Percentiles rank a stretch among this genome's conserved stretches.
Evolutionary conservation across 2,113 vertebrate species (phyloP).

Genomic region (Gulo gulo): DNA sequence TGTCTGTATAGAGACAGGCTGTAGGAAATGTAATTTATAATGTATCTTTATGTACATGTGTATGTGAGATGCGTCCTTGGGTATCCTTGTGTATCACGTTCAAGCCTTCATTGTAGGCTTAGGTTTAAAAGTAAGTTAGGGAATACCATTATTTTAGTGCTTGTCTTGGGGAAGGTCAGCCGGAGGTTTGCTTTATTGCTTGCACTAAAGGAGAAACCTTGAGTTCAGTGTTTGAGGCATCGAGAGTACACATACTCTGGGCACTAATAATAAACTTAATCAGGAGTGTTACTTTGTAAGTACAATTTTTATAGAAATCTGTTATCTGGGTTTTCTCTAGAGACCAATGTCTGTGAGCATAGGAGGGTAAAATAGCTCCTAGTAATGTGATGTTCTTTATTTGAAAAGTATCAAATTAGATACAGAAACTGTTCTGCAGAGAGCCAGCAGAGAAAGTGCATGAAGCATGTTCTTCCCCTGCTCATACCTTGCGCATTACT

Average conservation of each 20-base stretch:
- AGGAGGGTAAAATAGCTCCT: conserved; percentile 34
- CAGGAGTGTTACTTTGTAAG: conserved; percentile 58
- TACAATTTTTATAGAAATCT: conserved; percentile 67
- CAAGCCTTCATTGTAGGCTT: conserved; percentile 30
- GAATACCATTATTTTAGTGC: conserved; percentile 59
- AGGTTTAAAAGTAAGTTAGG: conserved; percentile 65
- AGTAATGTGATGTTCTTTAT: conserved; percentile 34
- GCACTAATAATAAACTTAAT: conserved; percentile 54
- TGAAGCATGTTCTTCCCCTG: conserved; percentile 34
- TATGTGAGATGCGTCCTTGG: conserved; percentile 55
- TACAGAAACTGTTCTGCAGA: conserved; percentile 23
- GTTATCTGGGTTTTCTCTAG: conserved; percentile 49
- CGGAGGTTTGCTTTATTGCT: conserved; percentile 69
- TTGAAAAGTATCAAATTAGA: conserved; percentile 45
- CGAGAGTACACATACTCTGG: conserved; percentile 44
- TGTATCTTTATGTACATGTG: conserved; percentile 60
- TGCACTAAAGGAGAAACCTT: conserved; percentile 62
- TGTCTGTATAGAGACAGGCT: conserved; percentile 72
- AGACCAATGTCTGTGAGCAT: conserved; percentile 41
- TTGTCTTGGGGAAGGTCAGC: conserved; percentile 57
- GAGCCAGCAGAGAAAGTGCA: background rate
- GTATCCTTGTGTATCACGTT: background rate
- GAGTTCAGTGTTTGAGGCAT: conserved; percentile 58
- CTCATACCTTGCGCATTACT: conserved; percentile 66
- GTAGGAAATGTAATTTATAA: conserved; percentile 72